These are phyloP conservation scores for Pseudonaja textilis DNA, from an alignment of 2,113 vertebrate species.

Conservation along the genomic window DNA sequence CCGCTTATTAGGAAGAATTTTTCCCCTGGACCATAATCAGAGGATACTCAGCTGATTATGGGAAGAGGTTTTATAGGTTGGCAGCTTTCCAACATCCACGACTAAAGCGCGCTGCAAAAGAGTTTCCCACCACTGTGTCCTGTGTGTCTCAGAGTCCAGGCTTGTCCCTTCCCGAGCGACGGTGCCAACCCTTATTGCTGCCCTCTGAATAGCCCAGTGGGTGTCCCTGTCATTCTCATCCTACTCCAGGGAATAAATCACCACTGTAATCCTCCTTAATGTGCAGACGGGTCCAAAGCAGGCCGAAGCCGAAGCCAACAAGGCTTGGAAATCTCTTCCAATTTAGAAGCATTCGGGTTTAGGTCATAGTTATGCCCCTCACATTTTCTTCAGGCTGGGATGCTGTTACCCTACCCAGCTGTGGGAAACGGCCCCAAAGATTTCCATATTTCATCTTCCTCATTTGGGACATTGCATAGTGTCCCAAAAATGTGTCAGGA, in stretches of 20 bases:
- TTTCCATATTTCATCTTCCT: background rate
- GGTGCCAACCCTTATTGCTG: background rate
- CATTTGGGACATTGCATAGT: background rate
- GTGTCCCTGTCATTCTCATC: background rate
- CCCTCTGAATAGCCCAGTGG: background rate
- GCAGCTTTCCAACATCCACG: conserved; percentile 29
- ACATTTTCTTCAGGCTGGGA: background rate
- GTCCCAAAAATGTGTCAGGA: background rate
- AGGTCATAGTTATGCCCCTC: background rate
- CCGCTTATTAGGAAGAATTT: accelerated
- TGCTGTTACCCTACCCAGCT: background rate
- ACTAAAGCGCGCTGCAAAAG: background rate
- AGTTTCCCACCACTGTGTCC: conserved; percentile 32
- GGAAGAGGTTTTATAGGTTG: background rate
- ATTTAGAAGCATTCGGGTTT: background rate
- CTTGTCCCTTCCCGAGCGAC: background rate
- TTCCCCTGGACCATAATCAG: accelerated
- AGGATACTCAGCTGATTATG: background rate
- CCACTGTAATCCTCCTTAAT: too few relatives aligned
- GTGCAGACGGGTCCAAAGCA: background rate
- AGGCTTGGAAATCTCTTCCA: background rate
- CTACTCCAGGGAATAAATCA: background rate
- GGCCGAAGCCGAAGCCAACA: background rate
- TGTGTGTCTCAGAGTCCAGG: accelerated
- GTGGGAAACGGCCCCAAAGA: background rate